These are phyloP conservation scores for Epicauta chinensis DNA, from an alignment of 1,140 invertebrate species.

Conservation along the genomic window DNA sequence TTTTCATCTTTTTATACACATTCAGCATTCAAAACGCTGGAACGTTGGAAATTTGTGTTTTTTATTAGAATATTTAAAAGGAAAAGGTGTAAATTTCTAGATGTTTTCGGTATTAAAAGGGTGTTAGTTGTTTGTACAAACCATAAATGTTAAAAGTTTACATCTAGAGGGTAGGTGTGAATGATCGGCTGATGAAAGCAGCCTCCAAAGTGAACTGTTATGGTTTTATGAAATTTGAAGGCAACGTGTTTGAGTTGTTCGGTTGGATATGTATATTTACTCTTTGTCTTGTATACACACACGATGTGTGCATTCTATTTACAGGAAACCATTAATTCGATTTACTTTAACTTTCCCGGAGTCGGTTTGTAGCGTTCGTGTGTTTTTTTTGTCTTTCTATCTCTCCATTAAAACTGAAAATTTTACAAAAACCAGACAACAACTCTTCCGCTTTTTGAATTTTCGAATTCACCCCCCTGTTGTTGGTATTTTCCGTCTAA, in stretches of 20 bases:
- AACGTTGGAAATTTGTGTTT: too few relatives aligned
- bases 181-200: constrained; percentile 23
- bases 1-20: too few relatives aligned
- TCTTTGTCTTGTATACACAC: constrained; percentile 12
- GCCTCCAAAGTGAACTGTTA: constrained; percentile 14
- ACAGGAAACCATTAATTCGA: constrained; percentile 23
- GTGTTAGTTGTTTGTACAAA: constrained; percentile 15
- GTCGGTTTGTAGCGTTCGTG: constrained; percentile 12
- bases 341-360: constrained; percentile 19
- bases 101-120: constrained; percentile 14
- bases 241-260: constrained; percentile 14
- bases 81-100: background rate
- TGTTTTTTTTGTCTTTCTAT: background rate
- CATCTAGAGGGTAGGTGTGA: constrained; percentile 21
- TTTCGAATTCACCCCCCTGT: too few relatives aligned
- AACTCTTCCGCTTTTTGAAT: too few relatives aligned
- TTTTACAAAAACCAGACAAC: too few relatives aligned
- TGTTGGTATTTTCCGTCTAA: too few relatives aligned
- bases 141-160: constrained; percentile 22
- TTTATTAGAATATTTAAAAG: too few relatives aligned
- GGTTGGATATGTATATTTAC: constrained; percentile 19
- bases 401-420: too few relatives aligned
- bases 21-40: too few relatives aligned
- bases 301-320: constrained; percentile 16
- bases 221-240: constrained; percentile 18